Conservation (phyloP, 2,797 vertebrate species). For the Parambassis ranga region DNA sequence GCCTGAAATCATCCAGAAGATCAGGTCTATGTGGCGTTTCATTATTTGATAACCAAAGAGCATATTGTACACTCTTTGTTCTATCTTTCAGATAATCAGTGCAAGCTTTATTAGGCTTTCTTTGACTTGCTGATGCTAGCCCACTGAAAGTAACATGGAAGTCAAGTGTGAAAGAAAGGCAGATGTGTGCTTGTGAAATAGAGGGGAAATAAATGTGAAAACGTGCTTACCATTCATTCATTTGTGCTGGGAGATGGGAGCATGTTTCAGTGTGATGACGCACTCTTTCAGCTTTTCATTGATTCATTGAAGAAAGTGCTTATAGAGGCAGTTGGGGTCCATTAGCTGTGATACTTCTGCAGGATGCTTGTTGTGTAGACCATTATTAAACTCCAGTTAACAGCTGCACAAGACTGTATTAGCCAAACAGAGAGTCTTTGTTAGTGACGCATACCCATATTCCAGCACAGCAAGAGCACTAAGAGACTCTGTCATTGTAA, state of each 20-base stretch:
- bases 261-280: slow-evolving; percentile 40
- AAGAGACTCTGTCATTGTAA: slow-evolving; percentile 49
- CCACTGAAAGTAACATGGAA: slow-evolving; percentile 19
- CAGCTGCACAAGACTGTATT: slow-evolving; percentile 65
- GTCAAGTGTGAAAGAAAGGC: slow-evolving; percentile 33
- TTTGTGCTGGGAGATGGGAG: slow-evolving; percentile 23
- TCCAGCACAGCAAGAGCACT: slow-evolving; percentile 49
- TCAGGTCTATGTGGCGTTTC: slow-evolving; percentile 26
- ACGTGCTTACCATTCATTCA: slow-evolving; percentile 39
- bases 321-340: slow-evolving; percentile 52
- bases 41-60: slow-evolving; percentile 32
- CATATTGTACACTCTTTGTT: slow-evolving; percentile 18
- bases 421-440: slow-evolving; percentile 55
- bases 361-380: slow-evolving; percentile 61
- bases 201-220: slow-evolving; percentile 12
- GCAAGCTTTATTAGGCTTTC: slow-evolving; percentile 1
- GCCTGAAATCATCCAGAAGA: slow-evolving; percentile 33
- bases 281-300: slow-evolving; percentile 48
- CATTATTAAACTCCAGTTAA: slow-evolving; percentile 72
- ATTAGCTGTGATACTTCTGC: slow-evolving; percentile 62
- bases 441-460: slow-evolving; percentile 52
- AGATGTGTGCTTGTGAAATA: slow-evolving; percentile 22
- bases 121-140: neutral
- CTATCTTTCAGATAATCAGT: slow-evolving; percentile 24
- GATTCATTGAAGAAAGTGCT: slow-evolving; percentile 54